Evolutionary conservation across 35 echinoderm and acorn worm genomes (phyloP).

Genomic region (Holothuria glaberrima): DNA sequence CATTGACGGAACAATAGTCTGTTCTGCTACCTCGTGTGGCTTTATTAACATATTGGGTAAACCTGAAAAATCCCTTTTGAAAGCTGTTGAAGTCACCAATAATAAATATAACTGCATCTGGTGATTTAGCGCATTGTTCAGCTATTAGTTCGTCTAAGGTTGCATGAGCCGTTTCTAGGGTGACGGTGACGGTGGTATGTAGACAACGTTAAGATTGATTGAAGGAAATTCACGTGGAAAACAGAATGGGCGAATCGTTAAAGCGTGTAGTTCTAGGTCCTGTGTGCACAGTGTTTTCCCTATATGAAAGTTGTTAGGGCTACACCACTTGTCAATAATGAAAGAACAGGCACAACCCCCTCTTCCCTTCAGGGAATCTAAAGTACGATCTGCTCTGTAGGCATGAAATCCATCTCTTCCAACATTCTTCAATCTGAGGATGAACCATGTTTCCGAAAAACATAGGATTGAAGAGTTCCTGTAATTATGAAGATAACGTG

Average conservation of each 20-base stretch:
- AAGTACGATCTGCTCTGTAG: background rate
- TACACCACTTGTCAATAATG: slow-evolving; percentile 38
- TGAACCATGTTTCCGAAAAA: too few relatives aligned
- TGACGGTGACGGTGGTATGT: background rate
- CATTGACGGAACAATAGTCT: slow-evolving; percentile 2
- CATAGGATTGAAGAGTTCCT: slow-evolving; percentile 36
- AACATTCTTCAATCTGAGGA: background rate
- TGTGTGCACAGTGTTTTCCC: slow-evolving; percentile 4
- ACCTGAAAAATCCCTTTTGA: background rate
- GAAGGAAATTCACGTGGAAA: too few relatives aligned
- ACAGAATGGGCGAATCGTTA: slow-evolving; percentile 9
- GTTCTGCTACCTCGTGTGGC: slow-evolving; percentile 13
- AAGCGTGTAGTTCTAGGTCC: slow-evolving; percentile 26
- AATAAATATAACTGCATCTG: slow-evolving; percentile 6
- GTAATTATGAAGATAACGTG: slow-evolving; percentile 21
- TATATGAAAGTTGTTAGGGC: slow-evolving; percentile 30
- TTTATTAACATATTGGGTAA: too few relatives aligned
- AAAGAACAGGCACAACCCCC: background rate
- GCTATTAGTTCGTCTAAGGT: too few relatives aligned
- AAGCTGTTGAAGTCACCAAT: background rate
- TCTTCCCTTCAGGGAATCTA: background rate
- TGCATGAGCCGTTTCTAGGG: too few relatives aligned
- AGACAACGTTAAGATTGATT: too few relatives aligned
- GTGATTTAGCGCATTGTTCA: slow-evolving; percentile 6
- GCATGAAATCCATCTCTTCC: background rate